Base-by-base conservation (phyloP, 2,888 invertebrate genomes). In the Phortica magna region DNA sequence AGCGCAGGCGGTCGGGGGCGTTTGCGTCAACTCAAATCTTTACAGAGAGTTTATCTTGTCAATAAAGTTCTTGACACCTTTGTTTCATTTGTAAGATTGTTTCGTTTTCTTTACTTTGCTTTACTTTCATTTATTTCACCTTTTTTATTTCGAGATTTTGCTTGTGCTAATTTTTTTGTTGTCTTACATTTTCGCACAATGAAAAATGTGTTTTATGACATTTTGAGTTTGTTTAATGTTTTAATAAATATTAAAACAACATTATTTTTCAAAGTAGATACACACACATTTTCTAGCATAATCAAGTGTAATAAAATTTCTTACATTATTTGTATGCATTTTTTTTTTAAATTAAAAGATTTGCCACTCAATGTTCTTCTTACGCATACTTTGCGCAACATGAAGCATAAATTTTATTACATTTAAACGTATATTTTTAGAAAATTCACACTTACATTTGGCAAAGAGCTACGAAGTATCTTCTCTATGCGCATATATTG, bases 1-100 rank as follows among this genome's bases (percentile, higher is more conserved):
- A 1, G 31, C 1, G 31, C 3, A 3, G 31, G 31, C 31, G 1
- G 31, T 2, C 31, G 31, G 31, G 1, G 5, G 31, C 31, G 31
- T 31, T 31, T 31, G 31, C 31, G 3, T 9, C 17, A 59, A 48
- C 9, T 48, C 5, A 48, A 48, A 48, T 48, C 48, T 48, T 48
- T 48, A 2, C 7, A 0, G 10, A 48, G 43, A 22, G 70, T 71
- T 71, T 71, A 85, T 59, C 81, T 80, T 85, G 88, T 85, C 85
- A 85, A 88, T 88, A 88, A 86, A 83, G 83, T 83, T 87, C 88
- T 85, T 85, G 85, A 85, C 85, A 85, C 85, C 88, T 88, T 85
- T 88, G 82, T 83, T 88, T 88, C 83, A 88, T 79, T 77, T 70
- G 59, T 41, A 75, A 77, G 70, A 68, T 39, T 59, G 39, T 73